These are phyloP conservation scores for Progne subis DNA, from an alignment of 2,113 vertebrate species.

Conservation along the genomic window DNA sequence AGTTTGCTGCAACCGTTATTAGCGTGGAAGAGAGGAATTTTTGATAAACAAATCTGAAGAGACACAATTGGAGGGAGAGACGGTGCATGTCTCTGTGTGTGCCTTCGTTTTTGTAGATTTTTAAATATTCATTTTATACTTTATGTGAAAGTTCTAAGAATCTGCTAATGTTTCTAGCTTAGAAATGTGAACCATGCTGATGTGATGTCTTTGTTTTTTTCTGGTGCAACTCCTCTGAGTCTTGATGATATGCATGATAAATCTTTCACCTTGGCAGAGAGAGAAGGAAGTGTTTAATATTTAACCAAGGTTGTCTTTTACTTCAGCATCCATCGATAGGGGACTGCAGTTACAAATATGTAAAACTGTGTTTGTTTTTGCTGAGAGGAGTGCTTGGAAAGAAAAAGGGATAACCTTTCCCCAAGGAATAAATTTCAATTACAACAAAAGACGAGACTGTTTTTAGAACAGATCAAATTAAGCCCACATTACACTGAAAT, in stretches of 20 bases:
- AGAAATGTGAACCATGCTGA: not conserved
- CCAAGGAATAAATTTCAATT: not conserved
- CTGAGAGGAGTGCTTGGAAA: not conserved
- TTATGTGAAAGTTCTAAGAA: not conserved
- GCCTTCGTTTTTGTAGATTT: not conserved
- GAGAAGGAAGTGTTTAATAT: slow-evolving; percentile 43
- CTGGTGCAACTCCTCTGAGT: not conserved
- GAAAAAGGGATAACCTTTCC: not conserved
- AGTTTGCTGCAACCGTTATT: not conserved
- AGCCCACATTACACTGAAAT: not conserved
- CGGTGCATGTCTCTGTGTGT: not conserved
- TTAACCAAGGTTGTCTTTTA: slow-evolving; percentile 51
- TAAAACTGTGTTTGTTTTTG: slow-evolving; percentile 22
- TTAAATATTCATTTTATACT: not conserved
- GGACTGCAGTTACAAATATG: slow-evolving; percentile 4
- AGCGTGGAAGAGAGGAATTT: not conserved
- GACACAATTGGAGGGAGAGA: not conserved
- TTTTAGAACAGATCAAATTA: not conserved
- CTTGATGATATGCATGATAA: not conserved
- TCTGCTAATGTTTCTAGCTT: not conserved
- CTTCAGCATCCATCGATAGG: not conserved
- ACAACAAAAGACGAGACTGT: not conserved
- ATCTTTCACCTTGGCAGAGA: slow-evolving; percentile 42
- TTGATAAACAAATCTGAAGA: not conserved
- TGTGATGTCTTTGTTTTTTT: not conserved